Evolutionary conservation across 2,797 vertebrate species (phyloP).

Genomic region (Lagorchestes hirsutus): DNA sequence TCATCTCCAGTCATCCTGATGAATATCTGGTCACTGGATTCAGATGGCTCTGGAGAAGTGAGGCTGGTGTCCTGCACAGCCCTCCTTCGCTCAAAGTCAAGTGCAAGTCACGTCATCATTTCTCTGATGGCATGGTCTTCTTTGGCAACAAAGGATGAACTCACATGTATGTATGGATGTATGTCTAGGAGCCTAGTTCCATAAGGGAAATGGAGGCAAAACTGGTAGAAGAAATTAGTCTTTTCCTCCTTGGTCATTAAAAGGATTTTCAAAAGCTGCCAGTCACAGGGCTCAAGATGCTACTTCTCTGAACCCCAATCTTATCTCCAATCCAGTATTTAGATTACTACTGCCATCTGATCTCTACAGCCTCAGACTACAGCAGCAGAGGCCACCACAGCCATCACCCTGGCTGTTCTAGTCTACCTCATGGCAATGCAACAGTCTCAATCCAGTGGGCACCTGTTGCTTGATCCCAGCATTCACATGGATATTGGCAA

Average conservation of each 20-base stretch:
- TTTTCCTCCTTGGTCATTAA: background rate
- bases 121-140: too few species aligned
- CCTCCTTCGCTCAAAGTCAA: too few species aligned
- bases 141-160: too few species aligned
- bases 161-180: background rate
- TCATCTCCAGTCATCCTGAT: too few species aligned
- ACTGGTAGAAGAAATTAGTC: background rate
- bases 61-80: too few species aligned
- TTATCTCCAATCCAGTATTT: background rate
- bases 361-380: background rate
- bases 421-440: background rate
- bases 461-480: background rate
- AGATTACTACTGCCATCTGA: background rate
- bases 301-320: background rate
- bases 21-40: too few species aligned
- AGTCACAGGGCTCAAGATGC: background rate
- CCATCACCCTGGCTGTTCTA: background rate
- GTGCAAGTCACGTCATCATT: too few species aligned
- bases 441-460: background rate
- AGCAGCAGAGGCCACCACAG: background rate
- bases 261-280: background rate
- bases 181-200: background rate
- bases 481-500: background rate
- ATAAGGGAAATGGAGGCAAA: background rate
- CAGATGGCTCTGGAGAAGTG: too few species aligned